Evolutionary conservation across 2,888 invertebrate species (phyloP).

Genomic region (Brachyptera risi): DNA sequence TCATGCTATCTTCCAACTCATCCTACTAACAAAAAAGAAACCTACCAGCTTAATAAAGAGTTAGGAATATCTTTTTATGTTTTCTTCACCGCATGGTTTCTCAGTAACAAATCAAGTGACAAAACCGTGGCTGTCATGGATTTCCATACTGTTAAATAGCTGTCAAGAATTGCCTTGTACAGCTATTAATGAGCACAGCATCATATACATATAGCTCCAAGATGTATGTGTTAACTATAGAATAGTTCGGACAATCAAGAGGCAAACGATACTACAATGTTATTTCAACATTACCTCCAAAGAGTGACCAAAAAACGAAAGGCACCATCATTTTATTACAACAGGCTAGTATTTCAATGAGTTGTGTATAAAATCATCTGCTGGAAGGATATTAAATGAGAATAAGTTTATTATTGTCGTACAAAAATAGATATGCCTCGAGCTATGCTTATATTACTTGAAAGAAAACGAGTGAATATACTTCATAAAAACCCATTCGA

Average conservation of each 20-base stretch:
- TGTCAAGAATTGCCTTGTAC: slow-evolving; percentile 13
- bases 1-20: too few relatives aligned
- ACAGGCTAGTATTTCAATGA: too few relatives aligned
- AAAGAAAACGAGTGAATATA: too few relatives aligned
- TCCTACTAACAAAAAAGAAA: too few relatives aligned
- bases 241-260: neutral
- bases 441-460: too few relatives aligned
- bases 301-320: neutral
- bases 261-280: neutral
- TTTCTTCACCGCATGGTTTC: slow-evolving; percentile 21
- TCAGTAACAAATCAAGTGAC: slow-evolving; percentile 25
- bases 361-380: too few relatives aligned
- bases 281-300: neutral
- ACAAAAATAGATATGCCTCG: too few relatives aligned
- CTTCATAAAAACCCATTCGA: too few relatives aligned
- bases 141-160: slow-evolving; percentile 17
- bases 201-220: neutral
- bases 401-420: too few relatives aligned
- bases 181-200: slow-evolving; percentile 6
- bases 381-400: too few relatives aligned
- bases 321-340: too few relatives aligned
- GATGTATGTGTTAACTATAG: neutral
- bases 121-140: slow-evolving; percentile 19
- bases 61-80: slow-evolving; percentile 22
- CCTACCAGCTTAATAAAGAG: slow-evolving; percentile 22